These are phyloP conservation scores for Lasioglossum lativentre DNA, from an alignment of 2,888 invertebrate genomes.

Conservation along the genomic window DNA sequence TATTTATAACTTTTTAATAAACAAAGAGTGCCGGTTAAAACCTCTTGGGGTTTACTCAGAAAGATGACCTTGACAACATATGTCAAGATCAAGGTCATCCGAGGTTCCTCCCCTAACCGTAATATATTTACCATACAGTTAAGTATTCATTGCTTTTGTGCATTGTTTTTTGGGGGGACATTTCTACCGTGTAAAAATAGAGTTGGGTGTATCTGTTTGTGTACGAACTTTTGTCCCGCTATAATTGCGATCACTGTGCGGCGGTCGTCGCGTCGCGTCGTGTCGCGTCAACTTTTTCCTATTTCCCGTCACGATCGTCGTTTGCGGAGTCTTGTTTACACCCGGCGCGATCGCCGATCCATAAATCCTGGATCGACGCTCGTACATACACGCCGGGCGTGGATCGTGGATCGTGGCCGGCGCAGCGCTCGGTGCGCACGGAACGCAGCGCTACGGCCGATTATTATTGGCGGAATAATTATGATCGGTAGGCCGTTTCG, in stretches of 20 bases:
- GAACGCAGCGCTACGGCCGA: constrained; percentile 41
- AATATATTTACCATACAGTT: no score
- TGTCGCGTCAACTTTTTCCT: constrained; percentile 24
- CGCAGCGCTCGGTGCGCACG: constrained; percentile 32
- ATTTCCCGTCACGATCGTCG: constrained; percentile 36
- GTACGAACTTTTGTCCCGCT: neutral
- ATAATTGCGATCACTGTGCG: neutral
- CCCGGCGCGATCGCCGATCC: constrained; percentile 60
- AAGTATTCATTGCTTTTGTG: no score
- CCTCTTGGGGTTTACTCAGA: no score
- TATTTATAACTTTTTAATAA: no score
- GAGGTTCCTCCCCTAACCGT: no score
- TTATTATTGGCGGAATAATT: constrained; percentile 76
- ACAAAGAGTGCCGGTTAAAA: no score
- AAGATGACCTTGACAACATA: no score
- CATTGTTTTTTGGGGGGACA: no score
- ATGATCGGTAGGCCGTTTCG: constrained; percentile 77
- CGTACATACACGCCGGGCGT: constrained; percentile 18
- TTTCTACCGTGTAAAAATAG: no score
- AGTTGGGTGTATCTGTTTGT: neutral
- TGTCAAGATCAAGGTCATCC: no score
- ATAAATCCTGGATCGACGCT: constrained; percentile 66
- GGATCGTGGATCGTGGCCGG: neutral
- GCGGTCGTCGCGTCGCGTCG: neutral
- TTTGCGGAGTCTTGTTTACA: constrained; percentile 59